Evolutionary conservation across 92 coral and sea anemone species (phyloP).

Genomic region (Actinostola sp.): DNA sequence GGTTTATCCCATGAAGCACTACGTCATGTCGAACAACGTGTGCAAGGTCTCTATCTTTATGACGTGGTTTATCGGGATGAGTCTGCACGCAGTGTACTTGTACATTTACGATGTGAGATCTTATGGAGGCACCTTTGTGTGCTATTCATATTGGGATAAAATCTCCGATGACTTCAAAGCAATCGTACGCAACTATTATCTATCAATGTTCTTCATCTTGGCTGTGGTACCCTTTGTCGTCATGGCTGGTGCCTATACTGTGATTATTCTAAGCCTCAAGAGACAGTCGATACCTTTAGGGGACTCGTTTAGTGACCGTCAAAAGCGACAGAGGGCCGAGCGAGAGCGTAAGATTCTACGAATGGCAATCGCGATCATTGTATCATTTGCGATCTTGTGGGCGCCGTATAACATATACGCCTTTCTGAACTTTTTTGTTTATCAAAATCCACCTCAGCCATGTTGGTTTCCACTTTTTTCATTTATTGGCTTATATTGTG

Average conservation of each 20-base stretch:
- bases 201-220: constrained; percentile 2
- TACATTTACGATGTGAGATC: background rate
- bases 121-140: background rate
- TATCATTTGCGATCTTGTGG: constrained; percentile 25
- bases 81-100: constrained; percentile 22
- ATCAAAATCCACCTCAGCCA: background rate
- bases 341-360: constrained; percentile 30
- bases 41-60: constrained; percentile 13
- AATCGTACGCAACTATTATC: constrained; percentile 1
- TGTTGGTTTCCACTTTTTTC: background rate
- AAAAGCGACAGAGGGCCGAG: constrained; percentile 27
- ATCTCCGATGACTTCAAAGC: background rate
- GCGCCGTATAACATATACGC: constrained; percentile 6
- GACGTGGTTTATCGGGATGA: constrained; percentile 25
- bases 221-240: constrained; percentile 10
- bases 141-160: background rate
- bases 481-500: background rate
- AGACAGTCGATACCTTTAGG: constrained; percentile 31
- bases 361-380: constrained; percentile 37
- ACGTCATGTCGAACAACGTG: constrained; percentile 12
- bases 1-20: constrained; percentile 33
- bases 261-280: constrained; percentile 25
- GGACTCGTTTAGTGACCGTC: constrained; percentile 36
- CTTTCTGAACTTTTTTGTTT: constrained; percentile 16
- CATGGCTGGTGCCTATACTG: constrained; percentile 30